Evolutionary conservation across 2,113 vertebrate genomes (phyloP).

Genomic region (Phylloscopus trochiloides): DNA sequence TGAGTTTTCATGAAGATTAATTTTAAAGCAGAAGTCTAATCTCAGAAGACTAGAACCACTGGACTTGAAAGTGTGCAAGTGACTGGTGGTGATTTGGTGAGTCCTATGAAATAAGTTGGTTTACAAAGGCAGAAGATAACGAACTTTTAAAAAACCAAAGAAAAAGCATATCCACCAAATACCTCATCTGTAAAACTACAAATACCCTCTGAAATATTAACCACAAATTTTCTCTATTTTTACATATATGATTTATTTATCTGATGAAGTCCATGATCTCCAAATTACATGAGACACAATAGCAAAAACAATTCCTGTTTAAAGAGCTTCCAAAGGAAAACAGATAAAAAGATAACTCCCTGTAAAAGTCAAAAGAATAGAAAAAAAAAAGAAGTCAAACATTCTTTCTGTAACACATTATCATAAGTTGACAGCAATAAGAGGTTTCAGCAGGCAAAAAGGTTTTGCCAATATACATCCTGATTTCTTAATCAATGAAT

Average conservation of each 20-base stretch:
- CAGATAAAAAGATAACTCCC: not conserved
- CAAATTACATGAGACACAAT: not conserved
- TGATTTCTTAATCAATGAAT: not conserved
- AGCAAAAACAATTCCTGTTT: not conserved
- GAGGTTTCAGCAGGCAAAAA: not conserved
- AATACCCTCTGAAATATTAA: not conserved
- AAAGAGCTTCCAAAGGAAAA: not conserved
- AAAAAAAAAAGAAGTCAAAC: not conserved
- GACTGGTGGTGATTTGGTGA: not conserved
- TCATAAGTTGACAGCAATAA: not conserved
- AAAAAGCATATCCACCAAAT: not conserved
- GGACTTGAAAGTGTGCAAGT: not conserved
- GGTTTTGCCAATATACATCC: not conserved
- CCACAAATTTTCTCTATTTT: not conserved
- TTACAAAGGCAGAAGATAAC: not conserved
- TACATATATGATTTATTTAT: not conserved
- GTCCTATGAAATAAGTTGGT: not conserved
- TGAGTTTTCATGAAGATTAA: not conserved
- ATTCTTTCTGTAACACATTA: not conserved
- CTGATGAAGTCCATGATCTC: not conserved
- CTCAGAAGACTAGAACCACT: not conserved
- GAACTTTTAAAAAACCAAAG: not conserved
- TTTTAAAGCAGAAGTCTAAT: not conserved
- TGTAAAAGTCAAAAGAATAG: not conserved
- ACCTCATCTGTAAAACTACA: not conserved